Evolutionary conservation across 2,888 invertebrate genomes (phyloP).

Genomic region (Oxytorus armatus): DNA sequence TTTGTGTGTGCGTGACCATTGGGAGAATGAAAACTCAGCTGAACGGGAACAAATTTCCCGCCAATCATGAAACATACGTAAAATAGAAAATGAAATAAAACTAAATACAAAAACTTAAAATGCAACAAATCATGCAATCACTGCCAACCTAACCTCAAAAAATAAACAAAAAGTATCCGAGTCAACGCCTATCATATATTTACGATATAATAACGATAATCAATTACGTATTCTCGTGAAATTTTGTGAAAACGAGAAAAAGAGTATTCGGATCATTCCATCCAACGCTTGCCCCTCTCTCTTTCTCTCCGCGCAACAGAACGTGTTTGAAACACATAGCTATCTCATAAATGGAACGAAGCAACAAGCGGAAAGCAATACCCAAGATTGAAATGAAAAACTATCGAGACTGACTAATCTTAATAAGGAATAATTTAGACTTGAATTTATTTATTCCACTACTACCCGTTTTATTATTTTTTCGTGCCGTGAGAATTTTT

Average conservation of each 20-base stretch:
- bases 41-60: slow-evolving; percentile 55
- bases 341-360: slow-evolving; percentile 25
- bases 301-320: neutral
- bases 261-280: slow-evolving; percentile 59
- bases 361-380: slow-evolving; percentile 27
- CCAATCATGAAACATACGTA: slow-evolving; percentile 49
- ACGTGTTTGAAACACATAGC: too few species aligned
- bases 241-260: slow-evolving; percentile 14
- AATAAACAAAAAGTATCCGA: slow-evolving; percentile 8
- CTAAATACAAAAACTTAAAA: neutral
- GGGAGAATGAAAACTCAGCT: slow-evolving; percentile 51
- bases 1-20: slow-evolving; percentile 38
- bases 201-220: slow-evolving; percentile 7
- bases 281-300: too few species aligned
- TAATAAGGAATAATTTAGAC: slow-evolving; percentile 46
- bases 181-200: slow-evolving; percentile 22
- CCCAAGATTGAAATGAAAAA: slow-evolving; percentile 61
- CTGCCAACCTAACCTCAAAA: slow-evolving; percentile 44
- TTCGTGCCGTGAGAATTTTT: neutral
- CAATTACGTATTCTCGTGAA: slow-evolving; percentile 47
- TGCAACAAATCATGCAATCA: slow-evolving; percentile 41
- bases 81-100: slow-evolving; percentile 20
- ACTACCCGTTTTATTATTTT: neutral
- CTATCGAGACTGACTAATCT: slow-evolving; percentile 69
- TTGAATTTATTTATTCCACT: slow-evolving; percentile 57